A percentile compares a stretch with the other conserved stretches of the same genome.
Conservation (phyloP, 1,140 invertebrate species). For the Pinna nobilis region DNA sequence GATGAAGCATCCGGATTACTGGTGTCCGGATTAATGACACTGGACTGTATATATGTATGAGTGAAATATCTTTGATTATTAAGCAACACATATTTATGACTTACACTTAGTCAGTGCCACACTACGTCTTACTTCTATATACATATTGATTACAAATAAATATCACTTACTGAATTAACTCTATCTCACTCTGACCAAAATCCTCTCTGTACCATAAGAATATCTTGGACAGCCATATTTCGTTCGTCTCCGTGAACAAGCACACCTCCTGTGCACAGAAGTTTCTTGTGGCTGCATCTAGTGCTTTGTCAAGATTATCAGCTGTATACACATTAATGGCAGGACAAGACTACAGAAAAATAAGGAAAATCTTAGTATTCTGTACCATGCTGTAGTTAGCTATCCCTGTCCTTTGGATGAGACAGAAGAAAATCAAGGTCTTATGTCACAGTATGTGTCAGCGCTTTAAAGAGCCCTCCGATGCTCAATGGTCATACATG, state of each 20-base stretch:
- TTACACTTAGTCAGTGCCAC: too few species aligned
- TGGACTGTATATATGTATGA: too few species aligned
- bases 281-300: conserved; percentile 64
- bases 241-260: conserved; percentile 55
- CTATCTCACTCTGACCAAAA: conserved; percentile 68
- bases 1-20: too few species aligned
- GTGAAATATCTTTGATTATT: too few species aligned
- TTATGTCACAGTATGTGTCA: too few species aligned
- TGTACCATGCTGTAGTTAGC: not conserved
- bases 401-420: too few species aligned
- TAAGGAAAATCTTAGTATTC: not conserved
- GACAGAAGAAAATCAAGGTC: too few species aligned
- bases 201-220: conserved; percentile 73
- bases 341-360: conserved; percentile 70
- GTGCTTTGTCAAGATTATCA: conserved; percentile 63
- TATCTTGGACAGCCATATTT: conserved; percentile 68
- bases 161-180: conserved; percentile 64
- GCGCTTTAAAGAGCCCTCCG: too few species aligned
- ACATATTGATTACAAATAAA: not conserved
- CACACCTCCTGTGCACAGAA: conserved; percentile 71
- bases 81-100: too few species aligned
- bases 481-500: too few species aligned
- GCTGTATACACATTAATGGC: conserved; percentile 71
- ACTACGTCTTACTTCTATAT: not conserved
- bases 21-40: too few species aligned